These are phyloP conservation scores for Cinclus mexicanus DNA, from an alignment of 2,113 vertebrate genomes.

Conservation along the genomic window DNA sequence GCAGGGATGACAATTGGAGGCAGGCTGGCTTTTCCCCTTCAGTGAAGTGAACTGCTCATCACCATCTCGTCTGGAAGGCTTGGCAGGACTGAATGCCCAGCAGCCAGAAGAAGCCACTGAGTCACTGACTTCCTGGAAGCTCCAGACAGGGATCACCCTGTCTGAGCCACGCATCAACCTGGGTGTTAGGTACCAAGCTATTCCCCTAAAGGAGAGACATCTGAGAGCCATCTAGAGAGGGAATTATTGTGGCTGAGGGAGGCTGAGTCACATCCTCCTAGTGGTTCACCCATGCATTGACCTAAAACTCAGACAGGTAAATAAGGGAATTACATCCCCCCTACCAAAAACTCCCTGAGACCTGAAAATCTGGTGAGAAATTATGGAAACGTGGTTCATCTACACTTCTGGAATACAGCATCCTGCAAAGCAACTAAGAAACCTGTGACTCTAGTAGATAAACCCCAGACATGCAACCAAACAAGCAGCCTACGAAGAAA, in stretches of 20 bases:
- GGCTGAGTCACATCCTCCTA: background rate
- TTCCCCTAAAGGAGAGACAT: background rate
- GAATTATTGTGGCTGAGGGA: background rate
- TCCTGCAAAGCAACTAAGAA: background rate
- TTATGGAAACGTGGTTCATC: background rate
- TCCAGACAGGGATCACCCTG: background rate
- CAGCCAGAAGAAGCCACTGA: background rate
- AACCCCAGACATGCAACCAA: background rate
- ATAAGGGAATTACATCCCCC: background rate
- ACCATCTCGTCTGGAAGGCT: background rate
- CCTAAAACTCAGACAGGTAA: slow-evolving; percentile 7
- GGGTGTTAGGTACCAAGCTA: background rate
- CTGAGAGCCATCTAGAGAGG: slow-evolving; percentile 13
- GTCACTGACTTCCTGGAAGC: background rate
- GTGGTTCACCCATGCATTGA: background rate
- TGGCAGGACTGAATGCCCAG: background rate
- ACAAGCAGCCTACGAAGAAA: background rate
- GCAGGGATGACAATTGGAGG: background rate
- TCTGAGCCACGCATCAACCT: background rate
- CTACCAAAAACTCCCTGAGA: background rate
- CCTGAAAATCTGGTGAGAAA: background rate
- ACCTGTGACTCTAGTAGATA: background rate
- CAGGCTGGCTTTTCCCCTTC: background rate
- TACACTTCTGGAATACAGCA: background rate
- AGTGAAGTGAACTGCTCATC: background rate